Conservation (phyloP, 2,113 vertebrate genomes). For the Heterochromis multidens region DNA sequence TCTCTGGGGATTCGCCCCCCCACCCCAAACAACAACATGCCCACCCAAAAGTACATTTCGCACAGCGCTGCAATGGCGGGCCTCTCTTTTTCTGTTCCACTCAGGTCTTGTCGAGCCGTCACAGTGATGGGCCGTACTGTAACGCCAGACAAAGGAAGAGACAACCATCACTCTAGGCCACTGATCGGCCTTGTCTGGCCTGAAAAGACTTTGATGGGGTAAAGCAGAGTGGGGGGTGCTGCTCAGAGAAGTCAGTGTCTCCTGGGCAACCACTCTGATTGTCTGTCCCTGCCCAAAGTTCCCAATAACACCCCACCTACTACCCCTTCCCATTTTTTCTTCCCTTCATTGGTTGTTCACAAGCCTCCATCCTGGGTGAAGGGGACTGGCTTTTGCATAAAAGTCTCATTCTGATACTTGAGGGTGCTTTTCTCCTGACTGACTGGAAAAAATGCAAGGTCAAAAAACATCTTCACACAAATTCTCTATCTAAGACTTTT, state of each 20-base stretch:
- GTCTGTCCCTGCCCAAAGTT: slow-evolving; percentile 72
- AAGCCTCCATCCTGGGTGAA: slow-evolving; percentile 66
- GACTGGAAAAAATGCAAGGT: slow-evolving; percentile 33
- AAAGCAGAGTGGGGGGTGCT: slow-evolving; percentile 47
- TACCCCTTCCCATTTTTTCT: slow-evolving; percentile 58
- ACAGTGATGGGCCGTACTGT: slow-evolving; percentile 75
- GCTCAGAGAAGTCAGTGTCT: slow-evolving; percentile 76
- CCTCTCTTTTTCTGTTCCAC: slow-evolving; percentile 55
- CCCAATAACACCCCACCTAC: slow-evolving; percentile 67
- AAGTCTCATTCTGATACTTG: slow-evolving; percentile 58
- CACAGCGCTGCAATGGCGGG: slow-evolving; percentile 41
- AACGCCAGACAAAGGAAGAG: slow-evolving; percentile 75
- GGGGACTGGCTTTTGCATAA: slow-evolving; percentile 61
- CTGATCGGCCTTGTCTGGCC: slow-evolving; percentile 73
- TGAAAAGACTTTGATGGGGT: slow-evolving; percentile 76
- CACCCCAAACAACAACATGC: slow-evolving; percentile 57
- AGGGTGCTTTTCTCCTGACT: slow-evolving; percentile 42
- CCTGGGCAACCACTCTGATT: slow-evolving; percentile 79
- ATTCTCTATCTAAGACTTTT: slow-evolving; percentile 15
- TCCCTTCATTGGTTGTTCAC: slow-evolving; percentile 70
- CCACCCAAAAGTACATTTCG: slow-evolving; percentile 69
- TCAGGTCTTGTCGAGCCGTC: slow-evolving; percentile 70
- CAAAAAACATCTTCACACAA: slow-evolving; percentile 42
- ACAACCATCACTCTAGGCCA: slow-evolving; percentile 78
- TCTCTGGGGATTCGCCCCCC: slow-evolving; percentile 45